Conservation (phyloP, 2,797 vertebrate genomes). For the Meda fulgida region DNA sequence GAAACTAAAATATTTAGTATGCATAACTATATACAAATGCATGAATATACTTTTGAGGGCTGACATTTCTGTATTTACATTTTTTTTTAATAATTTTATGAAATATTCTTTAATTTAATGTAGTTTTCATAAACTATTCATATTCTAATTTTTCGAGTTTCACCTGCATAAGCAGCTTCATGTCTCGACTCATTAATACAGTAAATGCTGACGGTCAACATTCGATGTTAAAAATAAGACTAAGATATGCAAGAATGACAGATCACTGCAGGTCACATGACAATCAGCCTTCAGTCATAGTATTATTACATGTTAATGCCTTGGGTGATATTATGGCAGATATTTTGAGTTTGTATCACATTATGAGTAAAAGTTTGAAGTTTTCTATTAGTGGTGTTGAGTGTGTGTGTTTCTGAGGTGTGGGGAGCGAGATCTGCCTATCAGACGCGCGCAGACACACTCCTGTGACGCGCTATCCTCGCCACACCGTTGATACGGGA, state of each 20-base stretch:
- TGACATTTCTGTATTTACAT: no score
- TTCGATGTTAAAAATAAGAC: background rate
- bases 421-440: constrained; percentile 46
- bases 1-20: no score
- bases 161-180: no score
- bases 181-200: background rate
- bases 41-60: no score
- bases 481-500: background rate
- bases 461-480: background rate
- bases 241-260: background rate
- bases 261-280: background rate
- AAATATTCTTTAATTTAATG: no score
- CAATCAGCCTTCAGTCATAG: background rate
- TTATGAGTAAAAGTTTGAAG: background rate
- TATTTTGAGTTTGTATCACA: background rate
- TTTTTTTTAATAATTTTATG: no score
- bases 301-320: background rate
- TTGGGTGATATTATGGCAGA: background rate
- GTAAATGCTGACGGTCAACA: background rate
- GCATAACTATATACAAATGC: no score
- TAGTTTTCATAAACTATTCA: no score
- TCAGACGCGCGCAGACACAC: constrained; percentile 40
- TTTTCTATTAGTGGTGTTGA: no score
- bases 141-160: no score
- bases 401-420: constrained; percentile 30